Percentiles rank a stretch among this genome's conserved stretches.
phyloP scores from a whole-genome alignment of 2,113 vertebrate genomes.

The Petroica traversi region DNA sequence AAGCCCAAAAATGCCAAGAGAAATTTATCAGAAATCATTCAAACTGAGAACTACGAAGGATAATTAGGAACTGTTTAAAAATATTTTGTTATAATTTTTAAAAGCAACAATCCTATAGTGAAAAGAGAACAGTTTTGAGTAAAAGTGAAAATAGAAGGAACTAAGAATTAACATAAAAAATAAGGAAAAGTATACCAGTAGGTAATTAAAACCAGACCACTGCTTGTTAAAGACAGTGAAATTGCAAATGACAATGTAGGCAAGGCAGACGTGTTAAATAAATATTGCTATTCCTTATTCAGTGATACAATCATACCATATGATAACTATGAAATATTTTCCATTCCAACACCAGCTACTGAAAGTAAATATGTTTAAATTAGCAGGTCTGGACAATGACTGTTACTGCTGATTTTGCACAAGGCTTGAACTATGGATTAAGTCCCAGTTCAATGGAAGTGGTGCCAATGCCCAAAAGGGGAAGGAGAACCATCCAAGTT shows the following conservation, averaged over 20 bases:
- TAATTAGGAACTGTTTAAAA: neutral
- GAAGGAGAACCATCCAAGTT: neutral
- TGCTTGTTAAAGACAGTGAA: neutral
- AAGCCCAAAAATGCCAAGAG: neutral
- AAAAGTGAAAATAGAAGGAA: neutral
- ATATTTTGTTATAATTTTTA: neutral
- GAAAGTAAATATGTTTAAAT: conserved; percentile 31
- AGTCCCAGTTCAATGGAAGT: neutral
- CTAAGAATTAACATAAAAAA: neutral
- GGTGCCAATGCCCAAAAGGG: conserved; percentile 14
- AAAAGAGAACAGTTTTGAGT: neutral
- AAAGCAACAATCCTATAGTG: neutral
- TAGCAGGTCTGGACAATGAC: conserved; percentile 26
- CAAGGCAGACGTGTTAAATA: neutral
- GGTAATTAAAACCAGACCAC: neutral
- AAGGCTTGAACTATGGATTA: neutral
- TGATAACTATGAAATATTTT: conserved; percentile 20
- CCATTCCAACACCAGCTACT: conserved; percentile 1
- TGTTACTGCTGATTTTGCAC: neutral
- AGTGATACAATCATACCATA: neutral
- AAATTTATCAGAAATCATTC: neutral
- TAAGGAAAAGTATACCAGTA: neutral
- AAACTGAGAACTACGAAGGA: neutral
- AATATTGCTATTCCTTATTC: conserved; percentile 3
- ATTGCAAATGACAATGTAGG: neutral